Evolutionary conservation across 2,113 vertebrate genomes (phyloP).

Genomic region (Trogon melanurus): DNA sequence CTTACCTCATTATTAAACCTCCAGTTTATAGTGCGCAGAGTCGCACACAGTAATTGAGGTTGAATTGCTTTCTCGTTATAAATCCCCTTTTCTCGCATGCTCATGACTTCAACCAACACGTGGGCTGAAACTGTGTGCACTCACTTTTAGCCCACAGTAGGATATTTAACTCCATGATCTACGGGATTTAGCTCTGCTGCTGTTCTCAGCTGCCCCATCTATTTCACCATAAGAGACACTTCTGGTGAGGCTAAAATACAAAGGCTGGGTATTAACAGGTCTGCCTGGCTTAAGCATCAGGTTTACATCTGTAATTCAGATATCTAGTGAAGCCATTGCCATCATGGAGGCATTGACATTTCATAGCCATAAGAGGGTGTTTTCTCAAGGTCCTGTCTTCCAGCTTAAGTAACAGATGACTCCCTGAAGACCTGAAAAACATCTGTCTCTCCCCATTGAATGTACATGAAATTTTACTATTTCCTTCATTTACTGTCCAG

Average conservation of each 20-base stretch:
- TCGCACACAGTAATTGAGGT: conserved; percentile 45
- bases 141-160: conserved; percentile 33
- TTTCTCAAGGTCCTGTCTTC: not conserved
- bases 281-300: not conserved
- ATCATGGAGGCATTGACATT: not conserved
- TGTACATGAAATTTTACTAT: not conserved
- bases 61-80: conserved; percentile 68
- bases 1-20: conserved; percentile 60
- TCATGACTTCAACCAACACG: conserved; percentile 57
- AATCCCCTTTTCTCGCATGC: conserved; percentile 12
- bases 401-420: not conserved
- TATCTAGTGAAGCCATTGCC: not conserved
- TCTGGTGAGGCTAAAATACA: not conserved
- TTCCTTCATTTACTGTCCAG: not conserved
- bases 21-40: conserved; percentile 60
- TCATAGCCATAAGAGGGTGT: not conserved
- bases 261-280: not conserved
- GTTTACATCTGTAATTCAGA: not conserved
- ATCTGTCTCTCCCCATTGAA: not conserved
- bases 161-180: conserved; percentile 48
- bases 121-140: not conserved
- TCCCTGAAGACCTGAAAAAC: not conserved
- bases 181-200: not conserved
- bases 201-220: conserved; percentile 16
- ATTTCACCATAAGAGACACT: conserved; percentile 16